phyloP scores from a whole-genome alignment of 2,113 vertebrate genomes.

The Mirza zaza region DNA sequence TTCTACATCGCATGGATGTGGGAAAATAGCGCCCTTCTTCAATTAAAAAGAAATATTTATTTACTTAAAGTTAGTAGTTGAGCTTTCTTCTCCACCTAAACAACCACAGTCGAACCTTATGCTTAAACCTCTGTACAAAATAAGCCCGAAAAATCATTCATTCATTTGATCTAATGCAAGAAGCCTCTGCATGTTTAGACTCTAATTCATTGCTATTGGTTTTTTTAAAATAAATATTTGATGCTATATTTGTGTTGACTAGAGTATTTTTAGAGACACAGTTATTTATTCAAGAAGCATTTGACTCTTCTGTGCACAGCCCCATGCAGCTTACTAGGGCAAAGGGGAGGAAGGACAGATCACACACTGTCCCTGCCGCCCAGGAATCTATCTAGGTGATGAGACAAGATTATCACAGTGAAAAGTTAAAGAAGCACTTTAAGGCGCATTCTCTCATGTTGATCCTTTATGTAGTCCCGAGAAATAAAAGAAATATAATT shows the following conservation, averaged over 20 bases:
- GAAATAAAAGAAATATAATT: not conserved
- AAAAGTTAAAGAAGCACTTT: not conserved
- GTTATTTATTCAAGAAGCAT: not conserved
- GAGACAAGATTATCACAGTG: not conserved
- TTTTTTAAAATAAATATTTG: not conserved
- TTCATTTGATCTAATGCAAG: constrained; percentile 8
- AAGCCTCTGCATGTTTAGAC: not conserved
- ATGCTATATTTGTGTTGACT: not conserved
- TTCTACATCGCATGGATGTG: not conserved
- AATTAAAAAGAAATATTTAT: not conserved
- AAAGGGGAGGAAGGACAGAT: not conserved
- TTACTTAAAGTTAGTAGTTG: not conserved
- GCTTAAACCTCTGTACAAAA: not conserved
- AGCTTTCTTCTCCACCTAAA: not conserved
- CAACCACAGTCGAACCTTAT: not conserved
- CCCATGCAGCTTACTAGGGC: not conserved
- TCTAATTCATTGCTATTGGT: not conserved
- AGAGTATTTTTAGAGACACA: not conserved
- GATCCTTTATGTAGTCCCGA: not conserved
- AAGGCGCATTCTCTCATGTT: not conserved
- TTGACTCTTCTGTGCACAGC: not conserved
- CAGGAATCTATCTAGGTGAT: not conserved
- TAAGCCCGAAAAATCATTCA: not conserved
- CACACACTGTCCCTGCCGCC: not conserved
- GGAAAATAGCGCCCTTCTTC: not conserved